Conservation (phyloP, 2,888 invertebrate species). For the Eilema caniola region DNA sequence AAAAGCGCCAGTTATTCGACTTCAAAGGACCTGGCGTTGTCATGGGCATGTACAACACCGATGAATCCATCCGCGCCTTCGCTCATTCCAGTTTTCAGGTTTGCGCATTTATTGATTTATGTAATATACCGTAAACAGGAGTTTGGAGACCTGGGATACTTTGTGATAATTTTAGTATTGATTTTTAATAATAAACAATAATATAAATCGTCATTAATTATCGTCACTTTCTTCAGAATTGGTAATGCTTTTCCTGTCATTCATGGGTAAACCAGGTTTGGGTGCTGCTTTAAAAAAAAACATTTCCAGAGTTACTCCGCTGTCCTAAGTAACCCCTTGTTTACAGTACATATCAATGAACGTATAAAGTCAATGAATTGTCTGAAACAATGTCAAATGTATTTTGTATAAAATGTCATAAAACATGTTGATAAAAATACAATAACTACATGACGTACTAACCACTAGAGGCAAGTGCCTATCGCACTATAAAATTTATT, state of each 20-base stretch:
- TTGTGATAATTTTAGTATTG: too few species aligned
- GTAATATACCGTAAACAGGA: too few species aligned
- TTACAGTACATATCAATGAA: constrained; percentile 5
- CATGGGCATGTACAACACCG: constrained; percentile 97
- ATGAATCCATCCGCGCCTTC: constrained; percentile 93
- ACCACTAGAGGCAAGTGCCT: not conserved
- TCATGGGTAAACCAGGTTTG: too few species aligned
- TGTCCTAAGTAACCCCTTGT: too few species aligned
- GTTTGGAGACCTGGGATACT: too few species aligned
- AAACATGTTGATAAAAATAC: constrained; percentile 17
- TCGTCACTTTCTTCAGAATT: too few species aligned
- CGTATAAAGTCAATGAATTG: constrained; percentile 9
- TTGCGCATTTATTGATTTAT: constrained; percentile 33
- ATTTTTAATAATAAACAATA: too few species aligned
- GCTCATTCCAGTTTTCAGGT: constrained; percentile 95
- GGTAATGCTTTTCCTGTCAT: too few species aligned
- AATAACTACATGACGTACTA: constrained; percentile 32
- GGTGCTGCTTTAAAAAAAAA: too few species aligned
- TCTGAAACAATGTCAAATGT: constrained; percentile 16
- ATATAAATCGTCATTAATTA: too few species aligned
- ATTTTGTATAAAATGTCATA: not conserved
- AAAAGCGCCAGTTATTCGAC: constrained; percentile 88
- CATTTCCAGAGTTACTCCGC: too few species aligned
- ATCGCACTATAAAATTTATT: constrained; percentile 8
- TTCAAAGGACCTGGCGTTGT: constrained; percentile 92